phyloP scores from a whole-genome alignment of 30 jellyfish, hydroid and myxozoan genomes.

The Chrysaora quinquecirrha region DNA sequence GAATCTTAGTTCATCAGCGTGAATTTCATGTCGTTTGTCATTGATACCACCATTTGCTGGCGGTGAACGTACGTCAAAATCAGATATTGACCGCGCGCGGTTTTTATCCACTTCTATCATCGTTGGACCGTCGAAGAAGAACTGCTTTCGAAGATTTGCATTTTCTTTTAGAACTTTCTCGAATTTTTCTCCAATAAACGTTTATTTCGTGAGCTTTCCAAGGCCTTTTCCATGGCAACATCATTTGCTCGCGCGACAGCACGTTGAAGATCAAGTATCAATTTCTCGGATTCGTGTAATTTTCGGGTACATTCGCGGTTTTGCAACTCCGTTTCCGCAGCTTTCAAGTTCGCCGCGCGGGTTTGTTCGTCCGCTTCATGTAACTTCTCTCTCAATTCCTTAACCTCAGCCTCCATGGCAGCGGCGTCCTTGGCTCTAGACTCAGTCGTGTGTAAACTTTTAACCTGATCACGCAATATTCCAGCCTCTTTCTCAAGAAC shows the following conservation, averaged over 20 bases:
- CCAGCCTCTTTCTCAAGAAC: slow-evolving; percentile 54
- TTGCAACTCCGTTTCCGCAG: slow-evolving; percentile 66
- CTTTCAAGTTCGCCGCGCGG: slow-evolving; percentile 47
- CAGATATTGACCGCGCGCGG: neutral
- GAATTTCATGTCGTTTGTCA: neutral
- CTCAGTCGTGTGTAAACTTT: neutral
- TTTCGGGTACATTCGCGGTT: slow-evolving; percentile 69
- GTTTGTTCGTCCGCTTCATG: slow-evolving; percentile 20
- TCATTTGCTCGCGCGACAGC: slow-evolving; percentile 96
- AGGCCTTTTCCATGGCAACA: slow-evolving; percentile 94
- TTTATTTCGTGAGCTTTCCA: slow-evolving; percentile 87
- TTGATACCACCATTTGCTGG: neutral
- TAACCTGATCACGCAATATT: slow-evolving; percentile 19
- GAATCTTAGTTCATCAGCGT: neutral
- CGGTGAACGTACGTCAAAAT: neutral
- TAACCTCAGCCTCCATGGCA: neutral
- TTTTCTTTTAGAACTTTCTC: slow-evolving; percentile 81
- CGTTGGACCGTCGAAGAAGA: slow-evolving; percentile 58
- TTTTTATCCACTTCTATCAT: slow-evolving; percentile 11
- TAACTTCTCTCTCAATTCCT: slow-evolving; percentile 19
- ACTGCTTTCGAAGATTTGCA: slow-evolving; percentile 60
- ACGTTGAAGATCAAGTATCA: slow-evolving; percentile 77
- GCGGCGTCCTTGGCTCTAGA: slow-evolving; percentile 6
- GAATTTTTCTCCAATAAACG: slow-evolving; percentile 72
- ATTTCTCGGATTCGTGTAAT: slow-evolving; percentile 77